These are phyloP conservation scores for Perognathus longimembris DNA, from an alignment of 2,113 vertebrate genomes.

Conservation along the genomic window DNA sequence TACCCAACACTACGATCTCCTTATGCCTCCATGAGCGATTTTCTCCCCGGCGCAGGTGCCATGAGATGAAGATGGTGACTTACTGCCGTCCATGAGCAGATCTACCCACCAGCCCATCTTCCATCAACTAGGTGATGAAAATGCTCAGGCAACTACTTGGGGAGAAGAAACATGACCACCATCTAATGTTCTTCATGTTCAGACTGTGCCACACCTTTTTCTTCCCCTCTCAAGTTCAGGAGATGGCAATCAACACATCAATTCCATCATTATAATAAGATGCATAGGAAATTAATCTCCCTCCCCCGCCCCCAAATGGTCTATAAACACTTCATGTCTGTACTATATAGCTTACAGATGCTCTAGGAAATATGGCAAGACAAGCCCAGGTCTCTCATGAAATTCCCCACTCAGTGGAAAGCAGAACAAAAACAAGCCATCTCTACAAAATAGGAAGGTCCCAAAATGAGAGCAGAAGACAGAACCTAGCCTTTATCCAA, in stretches of 20 bases:
- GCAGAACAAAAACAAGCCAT: background rate
- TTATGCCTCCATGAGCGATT: background rate
- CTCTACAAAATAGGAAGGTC: background rate
- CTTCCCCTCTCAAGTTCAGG: background rate
- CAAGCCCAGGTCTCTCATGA: rapidly evolving
- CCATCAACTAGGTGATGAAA: background rate
- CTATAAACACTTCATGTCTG: background rate
- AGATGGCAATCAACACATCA: background rate
- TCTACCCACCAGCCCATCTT: background rate
- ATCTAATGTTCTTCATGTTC: no score
- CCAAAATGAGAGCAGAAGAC: background rate
- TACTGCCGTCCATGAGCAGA: background rate
- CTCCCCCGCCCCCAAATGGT: background rate
- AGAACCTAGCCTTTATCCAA: background rate
- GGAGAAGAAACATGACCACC: background rate
- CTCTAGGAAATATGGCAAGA: background rate
- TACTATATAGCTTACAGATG: rapidly evolving
- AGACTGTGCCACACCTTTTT: no score
- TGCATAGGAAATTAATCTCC: background rate
- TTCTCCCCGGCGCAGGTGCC: rapidly evolving
- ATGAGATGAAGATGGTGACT: background rate
- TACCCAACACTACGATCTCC: background rate
- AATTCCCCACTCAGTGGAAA: background rate
- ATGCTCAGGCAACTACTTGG: background rate
- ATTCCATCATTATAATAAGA: background rate